Percentiles rank a stretch among this genome's conserved stretches.
phyloP scores from a whole-genome alignment of 2,113 vertebrate species.

The Heteronetta atricapilla region DNA sequence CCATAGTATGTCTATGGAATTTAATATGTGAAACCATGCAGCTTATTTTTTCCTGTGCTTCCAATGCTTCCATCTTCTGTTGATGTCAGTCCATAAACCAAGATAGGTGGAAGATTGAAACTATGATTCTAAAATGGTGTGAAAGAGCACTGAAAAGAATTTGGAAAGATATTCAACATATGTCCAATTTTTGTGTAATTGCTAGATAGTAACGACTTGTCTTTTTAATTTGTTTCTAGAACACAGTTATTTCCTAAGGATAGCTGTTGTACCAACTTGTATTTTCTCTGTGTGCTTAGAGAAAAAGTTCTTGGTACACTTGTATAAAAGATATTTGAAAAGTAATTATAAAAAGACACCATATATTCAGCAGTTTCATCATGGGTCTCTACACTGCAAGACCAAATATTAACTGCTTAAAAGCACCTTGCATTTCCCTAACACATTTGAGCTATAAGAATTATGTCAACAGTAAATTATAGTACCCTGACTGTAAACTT shows the following conservation, averaged over 20 bases:
- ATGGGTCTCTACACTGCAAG: not conserved
- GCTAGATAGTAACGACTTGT: not conserved
- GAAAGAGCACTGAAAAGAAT: not conserved
- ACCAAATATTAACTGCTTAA: not conserved
- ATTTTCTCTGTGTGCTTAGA: not conserved
- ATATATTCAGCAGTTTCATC: not conserved
- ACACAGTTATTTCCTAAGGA: not conserved
- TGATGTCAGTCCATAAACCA: not conserved
- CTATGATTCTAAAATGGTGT: not conserved
- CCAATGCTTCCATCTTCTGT: not conserved
- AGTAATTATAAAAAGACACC: not conserved
- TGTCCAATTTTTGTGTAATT: not conserved
- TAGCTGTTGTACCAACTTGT: not conserved
- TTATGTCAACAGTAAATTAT: not conserved
- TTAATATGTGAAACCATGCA: not conserved
- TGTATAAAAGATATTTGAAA: not conserved
- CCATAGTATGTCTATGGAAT: accelerated
- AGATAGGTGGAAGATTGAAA: not conserved
- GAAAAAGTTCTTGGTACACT: accelerated
- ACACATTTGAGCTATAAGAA: not conserved
- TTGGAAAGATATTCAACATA: not conserved
- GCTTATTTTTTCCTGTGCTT: not conserved
- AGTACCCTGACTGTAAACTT: not conserved
- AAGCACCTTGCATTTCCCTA: not conserved
- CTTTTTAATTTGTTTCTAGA: not conserved